A percentile compares a stretch with the other conserved stretches of the same genome.
These are phyloP conservation scores for Ericerus pela DNA, from an alignment of 1,140 invertebrate species.

Conservation along the genomic window DNA sequence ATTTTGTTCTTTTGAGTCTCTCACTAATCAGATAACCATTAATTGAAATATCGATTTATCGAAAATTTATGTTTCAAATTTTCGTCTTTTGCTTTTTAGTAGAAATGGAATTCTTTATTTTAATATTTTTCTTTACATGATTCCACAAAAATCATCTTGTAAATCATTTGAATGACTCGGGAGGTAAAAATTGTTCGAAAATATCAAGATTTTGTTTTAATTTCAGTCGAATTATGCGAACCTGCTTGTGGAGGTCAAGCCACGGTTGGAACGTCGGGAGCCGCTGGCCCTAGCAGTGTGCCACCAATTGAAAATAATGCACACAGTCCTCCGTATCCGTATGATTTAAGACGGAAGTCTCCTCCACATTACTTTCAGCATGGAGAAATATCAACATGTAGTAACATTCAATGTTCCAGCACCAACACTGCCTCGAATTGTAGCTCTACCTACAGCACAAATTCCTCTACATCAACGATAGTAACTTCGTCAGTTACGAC, in stretches of 20 bases:
- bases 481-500: slow-evolving; percentile 20
- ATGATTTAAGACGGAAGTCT: slow-evolving; percentile 65
- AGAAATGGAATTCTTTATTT: too few species aligned
- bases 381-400: not conserved
- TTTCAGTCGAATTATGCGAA: slow-evolving; percentile 42
- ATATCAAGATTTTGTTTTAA: not conserved
- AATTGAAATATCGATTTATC: too few species aligned
- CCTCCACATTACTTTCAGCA: slow-evolving; percentile 31
- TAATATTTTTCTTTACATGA: too few species aligned
- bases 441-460: slow-evolving; percentile 15
- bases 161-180: too few species aligned
- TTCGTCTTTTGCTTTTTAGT: too few species aligned
- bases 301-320: slow-evolving; percentile 25
- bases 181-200: slow-evolving; percentile 13
- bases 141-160: too few species aligned
- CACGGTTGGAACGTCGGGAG: slow-evolving; percentile 27
- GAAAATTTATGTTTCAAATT: too few species aligned
- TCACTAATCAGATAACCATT: too few species aligned
- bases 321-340: slow-evolving; percentile 47
- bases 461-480: slow-evolving; percentile 24
- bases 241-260: slow-evolving; percentile 31
- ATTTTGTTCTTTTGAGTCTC: too few species aligned
- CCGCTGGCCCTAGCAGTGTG: slow-evolving; percentile 4
- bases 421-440: slow-evolving; percentile 10
- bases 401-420: slow-evolving; percentile 3